Conservation (phyloP, 1,140 invertebrate genomes). For the Nixonia krombeini region DNA sequence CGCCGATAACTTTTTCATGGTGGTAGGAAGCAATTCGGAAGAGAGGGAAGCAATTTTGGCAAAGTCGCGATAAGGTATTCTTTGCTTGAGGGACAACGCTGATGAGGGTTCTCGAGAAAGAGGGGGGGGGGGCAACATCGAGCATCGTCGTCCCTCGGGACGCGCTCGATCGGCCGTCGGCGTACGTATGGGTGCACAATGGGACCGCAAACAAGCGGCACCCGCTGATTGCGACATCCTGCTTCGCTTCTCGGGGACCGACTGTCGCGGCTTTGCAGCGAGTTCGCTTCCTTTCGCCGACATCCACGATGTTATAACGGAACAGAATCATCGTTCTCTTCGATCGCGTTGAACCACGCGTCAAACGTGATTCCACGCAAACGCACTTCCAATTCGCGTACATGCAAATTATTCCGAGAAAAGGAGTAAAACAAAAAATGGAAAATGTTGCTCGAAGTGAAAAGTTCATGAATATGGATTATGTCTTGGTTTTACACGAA, state of each 20-base stretch:
- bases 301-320: constrained; percentile 44
- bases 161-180: background rate
- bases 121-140: too few species aligned
- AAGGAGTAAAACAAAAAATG: too few species aligned
- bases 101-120: background rate
- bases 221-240: constrained; percentile 49
- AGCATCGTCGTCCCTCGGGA: constrained; percentile 1
- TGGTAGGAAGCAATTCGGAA: too few species aligned
- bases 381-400: too few species aligned
- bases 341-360: background rate
- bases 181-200: constrained; percentile 29
- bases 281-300: constrained; percentile 46
- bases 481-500: too few species aligned
- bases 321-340: background rate
- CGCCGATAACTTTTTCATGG: too few species aligned
- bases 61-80: background rate
- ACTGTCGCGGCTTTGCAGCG: constrained; percentile 42
- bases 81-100: background rate
- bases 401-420: too few species aligned
- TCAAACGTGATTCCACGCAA: background rate
- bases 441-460: too few species aligned
- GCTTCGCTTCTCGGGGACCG: constrained; percentile 47
- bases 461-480: too few species aligned
- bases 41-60: too few species aligned
- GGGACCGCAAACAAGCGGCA: constrained; percentile 48